phyloP scores from a whole-genome alignment of 2,113 vertebrate species.

The Ciconia boyciana region DNA sequence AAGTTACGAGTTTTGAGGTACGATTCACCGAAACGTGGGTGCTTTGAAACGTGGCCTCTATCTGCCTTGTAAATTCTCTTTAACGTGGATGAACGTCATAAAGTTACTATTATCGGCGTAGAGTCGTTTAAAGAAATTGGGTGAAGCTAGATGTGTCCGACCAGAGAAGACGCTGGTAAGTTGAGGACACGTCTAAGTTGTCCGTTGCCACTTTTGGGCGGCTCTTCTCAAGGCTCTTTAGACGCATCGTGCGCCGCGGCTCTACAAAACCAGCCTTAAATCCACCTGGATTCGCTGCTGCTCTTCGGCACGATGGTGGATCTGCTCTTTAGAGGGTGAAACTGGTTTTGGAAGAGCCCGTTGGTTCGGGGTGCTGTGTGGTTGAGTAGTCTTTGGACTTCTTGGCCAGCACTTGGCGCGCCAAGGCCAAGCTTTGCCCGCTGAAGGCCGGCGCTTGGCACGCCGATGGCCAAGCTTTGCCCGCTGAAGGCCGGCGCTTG shows the following conservation, averaged over 20 bases:
- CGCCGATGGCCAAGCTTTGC: neutral
- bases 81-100: rapidly evolving
- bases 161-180: neutral
- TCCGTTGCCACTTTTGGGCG: too few relatives aligned
- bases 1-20: neutral
- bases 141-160: neutral
- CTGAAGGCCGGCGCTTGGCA: neutral
- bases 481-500: neutral
- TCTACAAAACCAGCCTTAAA: neutral
- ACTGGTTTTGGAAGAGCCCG: too few relatives aligned
- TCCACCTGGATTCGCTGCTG: neutral
- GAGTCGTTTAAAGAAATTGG: neutral
- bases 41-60: neutral
- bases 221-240: neutral
- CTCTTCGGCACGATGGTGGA: too few relatives aligned
- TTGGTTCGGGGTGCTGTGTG: rapidly evolving
- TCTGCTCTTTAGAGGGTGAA: too few relatives aligned
- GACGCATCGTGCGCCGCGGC: rapidly evolving
- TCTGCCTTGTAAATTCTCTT: neutral
- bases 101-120: rapidly evolving
- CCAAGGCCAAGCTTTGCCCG: rapidly evolving
- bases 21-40: neutral
- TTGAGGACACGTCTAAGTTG: neutral
- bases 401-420: neutral
- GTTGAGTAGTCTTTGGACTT: neutral